Conservation (phyloP, 2,888 invertebrate species). For the Leucophenga montana region DNA sequence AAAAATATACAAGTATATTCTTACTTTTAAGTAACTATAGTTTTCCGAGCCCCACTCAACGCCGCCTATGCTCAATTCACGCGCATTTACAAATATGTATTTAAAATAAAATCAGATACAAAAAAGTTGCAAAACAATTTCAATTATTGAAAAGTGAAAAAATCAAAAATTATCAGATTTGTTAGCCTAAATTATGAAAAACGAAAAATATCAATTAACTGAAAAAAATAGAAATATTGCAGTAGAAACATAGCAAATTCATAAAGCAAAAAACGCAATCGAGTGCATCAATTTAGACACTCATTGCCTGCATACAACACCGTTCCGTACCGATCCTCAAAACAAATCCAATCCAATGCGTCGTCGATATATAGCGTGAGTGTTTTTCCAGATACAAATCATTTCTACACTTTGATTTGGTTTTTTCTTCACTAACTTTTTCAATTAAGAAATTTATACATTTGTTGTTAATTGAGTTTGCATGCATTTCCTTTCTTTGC, state of each 20-base stretch:
- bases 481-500: slow-evolving; percentile 1
- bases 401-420: slow-evolving; percentile 4
- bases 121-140: neutral
- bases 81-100: neutral
- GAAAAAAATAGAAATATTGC: too few relatives aligned
- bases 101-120: neutral
- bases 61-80: neutral
- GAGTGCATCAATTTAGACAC: slow-evolving; percentile 1
- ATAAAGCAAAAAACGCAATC: slow-evolving; percentile 20
- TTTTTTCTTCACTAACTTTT: slow-evolving; percentile 53
- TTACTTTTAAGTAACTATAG: neutral
- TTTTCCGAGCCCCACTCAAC: neutral
- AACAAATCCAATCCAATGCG: neutral
- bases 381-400: slow-evolving; percentile 36
- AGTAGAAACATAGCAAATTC: neutral
- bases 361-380: slow-evolving; percentile 45
- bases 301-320: too few relatives aligned
- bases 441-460: slow-evolving; percentile 58
- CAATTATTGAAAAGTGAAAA: neutral
- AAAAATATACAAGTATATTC: too few relatives aligned
- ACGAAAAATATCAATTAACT: slow-evolving; percentile 4
- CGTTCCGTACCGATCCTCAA: too few relatives aligned
- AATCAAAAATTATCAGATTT: neutral
- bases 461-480: slow-evolving; percentile 16
- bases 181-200: slow-evolving; percentile 2